Percentiles rank a stretch among this genome's conserved stretches.
These are phyloP conservation scores for Enhydra lutris DNA, from an alignment of 2,113 vertebrate genomes.

Conservation along the genomic window DNA sequence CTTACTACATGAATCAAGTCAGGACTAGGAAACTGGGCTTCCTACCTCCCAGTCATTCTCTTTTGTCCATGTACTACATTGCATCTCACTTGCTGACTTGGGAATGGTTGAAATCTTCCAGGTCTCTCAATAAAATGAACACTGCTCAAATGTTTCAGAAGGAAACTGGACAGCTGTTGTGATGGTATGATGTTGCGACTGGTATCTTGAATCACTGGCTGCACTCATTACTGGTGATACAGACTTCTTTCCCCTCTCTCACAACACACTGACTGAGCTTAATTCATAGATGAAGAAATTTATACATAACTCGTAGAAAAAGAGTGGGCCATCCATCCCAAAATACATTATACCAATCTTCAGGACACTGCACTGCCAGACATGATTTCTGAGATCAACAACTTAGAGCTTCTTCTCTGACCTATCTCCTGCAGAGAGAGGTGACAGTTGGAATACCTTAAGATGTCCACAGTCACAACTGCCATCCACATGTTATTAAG, in stretches of 20 bases:
- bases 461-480: background rate
- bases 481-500: background rate
- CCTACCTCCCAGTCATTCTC: background rate
- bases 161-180: background rate
- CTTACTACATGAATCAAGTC: background rate
- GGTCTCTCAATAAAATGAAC: background rate
- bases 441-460: background rate
- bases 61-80: background rate
- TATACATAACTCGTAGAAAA: background rate
- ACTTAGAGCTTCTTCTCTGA: background rate
- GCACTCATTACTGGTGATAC: background rate
- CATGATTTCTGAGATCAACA: background rate
- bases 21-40: background rate
- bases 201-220: background rate
- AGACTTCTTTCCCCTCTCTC: background rate
- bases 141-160: background rate
- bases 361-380: background rate
- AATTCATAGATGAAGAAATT: background rate
- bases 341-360: background rate
- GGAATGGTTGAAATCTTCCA: background rate
- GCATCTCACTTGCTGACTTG: background rate
- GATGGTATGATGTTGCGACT: background rate
- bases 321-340: background rate
- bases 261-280: background rate
- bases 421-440: background rate